Percentiles rank a stretch among this genome's conserved stretches.
Conservation (phyloP, 2,888 invertebrate species). For the Beris chalybata region DNA sequence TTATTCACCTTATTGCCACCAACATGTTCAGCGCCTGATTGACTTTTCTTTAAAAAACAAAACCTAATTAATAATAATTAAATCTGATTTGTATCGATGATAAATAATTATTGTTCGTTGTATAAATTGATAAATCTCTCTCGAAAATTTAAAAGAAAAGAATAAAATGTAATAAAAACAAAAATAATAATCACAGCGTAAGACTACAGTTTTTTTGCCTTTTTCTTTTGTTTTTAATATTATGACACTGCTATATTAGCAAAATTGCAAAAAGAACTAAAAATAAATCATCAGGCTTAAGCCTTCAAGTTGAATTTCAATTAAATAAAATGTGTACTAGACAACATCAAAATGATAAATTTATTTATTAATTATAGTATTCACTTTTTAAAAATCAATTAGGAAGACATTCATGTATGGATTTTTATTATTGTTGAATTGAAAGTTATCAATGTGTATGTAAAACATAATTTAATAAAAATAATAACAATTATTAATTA, state of each 20-base stretch:
- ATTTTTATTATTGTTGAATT: too few relatives aligned
- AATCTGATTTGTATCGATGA: neutral
- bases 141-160: neutral
- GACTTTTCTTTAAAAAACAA: neutral
- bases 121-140: neutral
- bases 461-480: too few relatives aligned
- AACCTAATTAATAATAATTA: neutral
- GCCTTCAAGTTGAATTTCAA: neutral
- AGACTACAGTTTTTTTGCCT: conserved; percentile 11
- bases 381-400: too few relatives aligned
- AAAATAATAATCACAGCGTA: conserved; percentile 24
- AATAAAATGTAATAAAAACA: neutral
- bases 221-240: neutral
- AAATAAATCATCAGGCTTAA: too few relatives aligned
- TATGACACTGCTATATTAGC: too few relatives aligned
- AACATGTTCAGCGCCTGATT: too few relatives aligned
- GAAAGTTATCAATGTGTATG: too few relatives aligned
- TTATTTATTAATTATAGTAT: neutral
- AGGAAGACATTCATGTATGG: too few relatives aligned
- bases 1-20: too few relatives aligned
- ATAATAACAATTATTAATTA: too few relatives aligned
- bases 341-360: neutral
- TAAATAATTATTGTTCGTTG: neutral
- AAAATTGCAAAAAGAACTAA: too few relatives aligned
- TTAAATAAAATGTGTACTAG: neutral